Conservation (phyloP, 2,888 invertebrate species). For the Sarcophaga subvicina region DNA sequence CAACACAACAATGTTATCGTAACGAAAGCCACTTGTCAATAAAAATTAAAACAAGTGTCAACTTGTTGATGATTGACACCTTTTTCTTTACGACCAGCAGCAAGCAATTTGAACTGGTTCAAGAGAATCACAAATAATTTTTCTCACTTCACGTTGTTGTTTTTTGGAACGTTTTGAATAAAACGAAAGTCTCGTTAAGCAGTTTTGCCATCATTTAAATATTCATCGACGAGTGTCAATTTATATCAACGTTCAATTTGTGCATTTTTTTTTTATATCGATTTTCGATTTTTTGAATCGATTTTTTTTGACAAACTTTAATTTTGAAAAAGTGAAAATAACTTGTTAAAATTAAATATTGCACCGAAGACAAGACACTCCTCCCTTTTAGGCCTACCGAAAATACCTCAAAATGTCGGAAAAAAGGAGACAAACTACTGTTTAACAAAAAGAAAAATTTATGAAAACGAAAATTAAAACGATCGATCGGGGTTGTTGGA, state of each 20-base stretch:
- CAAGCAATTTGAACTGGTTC: slow-evolving; percentile 23
- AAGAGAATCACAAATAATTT: slow-evolving; percentile 10
- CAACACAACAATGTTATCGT: slow-evolving; percentile 5
- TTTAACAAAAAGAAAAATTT: slow-evolving; percentile 50
- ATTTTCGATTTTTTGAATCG: not conserved
- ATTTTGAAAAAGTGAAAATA: slow-evolving; percentile 67
- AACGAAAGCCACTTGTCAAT: slow-evolving; percentile 52
- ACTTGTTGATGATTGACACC: slow-evolving; percentile 68
- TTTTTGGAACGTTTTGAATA: not conserved
- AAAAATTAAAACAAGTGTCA: slow-evolving; percentile 62
- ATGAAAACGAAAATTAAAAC: slow-evolving; percentile 58
- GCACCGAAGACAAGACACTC: slow-evolving; percentile 31
- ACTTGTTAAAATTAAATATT: slow-evolving; percentile 62
- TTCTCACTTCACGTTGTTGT: not conserved
- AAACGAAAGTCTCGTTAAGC: slow-evolving; percentile 63
- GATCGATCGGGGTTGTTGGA: slow-evolving; percentile 56
- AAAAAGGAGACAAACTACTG: slow-evolving; percentile 45
- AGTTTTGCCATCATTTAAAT: slow-evolving; percentile 53
- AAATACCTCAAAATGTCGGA: slow-evolving; percentile 3
- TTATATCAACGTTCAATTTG: slow-evolving; percentile 54
- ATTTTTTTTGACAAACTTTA: slow-evolving; percentile 38
- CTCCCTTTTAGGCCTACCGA: slow-evolving; percentile 35
- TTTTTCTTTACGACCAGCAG: slow-evolving; percentile 41
- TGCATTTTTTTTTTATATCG: slow-evolving; percentile 2
- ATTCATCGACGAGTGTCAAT: slow-evolving; percentile 63